phyloP scores from a whole-genome alignment of 2,113 vertebrate species.

The Porphyrio hochstetteri region DNA sequence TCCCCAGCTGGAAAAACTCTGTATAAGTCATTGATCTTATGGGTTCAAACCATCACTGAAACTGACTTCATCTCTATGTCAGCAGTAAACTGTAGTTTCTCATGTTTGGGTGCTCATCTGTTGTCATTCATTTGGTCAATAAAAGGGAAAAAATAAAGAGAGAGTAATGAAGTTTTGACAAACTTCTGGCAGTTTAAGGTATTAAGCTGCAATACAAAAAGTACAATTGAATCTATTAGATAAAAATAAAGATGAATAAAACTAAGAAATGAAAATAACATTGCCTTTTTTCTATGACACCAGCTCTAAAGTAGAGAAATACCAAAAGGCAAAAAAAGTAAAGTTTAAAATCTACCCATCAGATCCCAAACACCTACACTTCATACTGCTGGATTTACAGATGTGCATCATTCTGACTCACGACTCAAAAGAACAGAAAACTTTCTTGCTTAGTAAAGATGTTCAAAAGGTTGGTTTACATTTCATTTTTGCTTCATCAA shows the following conservation, averaged over 20 bases:
- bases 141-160: not conserved
- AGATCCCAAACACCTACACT: not conserved
- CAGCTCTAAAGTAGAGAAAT: not conserved
- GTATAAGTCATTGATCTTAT: not conserved
- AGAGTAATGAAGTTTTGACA: not conserved
- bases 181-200: not conserved
- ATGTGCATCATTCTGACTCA: not conserved
- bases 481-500: not conserved
- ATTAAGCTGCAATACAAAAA: not conserved
- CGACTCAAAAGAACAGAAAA: not conserved
- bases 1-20: not conserved
- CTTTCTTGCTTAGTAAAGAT: not conserved
- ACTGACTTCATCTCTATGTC: not conserved
- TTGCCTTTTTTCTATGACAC: not conserved
- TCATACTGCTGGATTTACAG: not conserved
- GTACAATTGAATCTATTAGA: not conserved
- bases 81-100: not conserved
- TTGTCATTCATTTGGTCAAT: constrained; percentile 12
- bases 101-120: constrained; percentile 18
- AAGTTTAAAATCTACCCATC: too few relatives aligned
- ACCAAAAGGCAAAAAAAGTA: not conserved
- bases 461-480: not conserved
- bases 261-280: not conserved
- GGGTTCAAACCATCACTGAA: not conserved
- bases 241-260: not conserved